A percentile compares a stretch with the other conserved stretches of the same genome.
Conservation (phyloP, 1,140 invertebrate genomes). For the Drosophila guanche region DNA sequence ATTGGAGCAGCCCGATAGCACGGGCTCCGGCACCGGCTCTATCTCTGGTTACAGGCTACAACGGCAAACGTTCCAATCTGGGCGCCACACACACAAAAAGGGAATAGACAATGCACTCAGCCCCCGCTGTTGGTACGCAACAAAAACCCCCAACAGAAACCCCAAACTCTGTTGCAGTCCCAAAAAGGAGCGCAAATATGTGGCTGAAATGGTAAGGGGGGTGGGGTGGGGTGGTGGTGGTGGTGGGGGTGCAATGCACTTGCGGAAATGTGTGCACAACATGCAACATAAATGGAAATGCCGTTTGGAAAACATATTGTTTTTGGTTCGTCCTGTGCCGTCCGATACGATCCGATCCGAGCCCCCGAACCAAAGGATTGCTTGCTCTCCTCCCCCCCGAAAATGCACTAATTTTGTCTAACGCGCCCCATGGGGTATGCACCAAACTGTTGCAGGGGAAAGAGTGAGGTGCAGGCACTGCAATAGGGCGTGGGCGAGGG, state of each 20-base stretch:
- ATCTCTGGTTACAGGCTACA: neutral
- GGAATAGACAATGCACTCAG: constrained; percentile 50
- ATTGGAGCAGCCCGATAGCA: constrained; percentile 36
- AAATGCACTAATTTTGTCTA: constrained; percentile 77
- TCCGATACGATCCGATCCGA: no score
- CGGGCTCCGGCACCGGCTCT: no score
- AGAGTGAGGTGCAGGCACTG: neutral
- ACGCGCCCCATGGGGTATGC: constrained; percentile 59
- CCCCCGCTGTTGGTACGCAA: neutral
- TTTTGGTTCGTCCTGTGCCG: constrained; percentile 52
- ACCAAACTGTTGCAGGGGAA: neutral
- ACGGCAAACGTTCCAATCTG: constrained; percentile 44
- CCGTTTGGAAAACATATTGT: constrained; percentile 80
- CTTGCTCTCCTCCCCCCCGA: neutral
- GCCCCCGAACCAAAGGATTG: no score
- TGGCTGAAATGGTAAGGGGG: constrained; percentile 7
- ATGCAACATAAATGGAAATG: constrained; percentile 82
- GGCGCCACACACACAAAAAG: constrained; percentile 50
- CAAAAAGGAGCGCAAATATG: constrained; percentile 64
- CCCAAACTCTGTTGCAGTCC: constrained; percentile 45
- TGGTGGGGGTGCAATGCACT: constrained; percentile 51
- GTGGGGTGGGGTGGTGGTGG: no score
- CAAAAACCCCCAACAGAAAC: constrained; percentile 26
- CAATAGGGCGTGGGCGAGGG: neutral
- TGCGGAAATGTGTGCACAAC: constrained; percentile 81